These are phyloP conservation scores for Ahaetulla prasina DNA, from an alignment of 2,113 vertebrate genomes.

Conservation along the genomic window DNA sequence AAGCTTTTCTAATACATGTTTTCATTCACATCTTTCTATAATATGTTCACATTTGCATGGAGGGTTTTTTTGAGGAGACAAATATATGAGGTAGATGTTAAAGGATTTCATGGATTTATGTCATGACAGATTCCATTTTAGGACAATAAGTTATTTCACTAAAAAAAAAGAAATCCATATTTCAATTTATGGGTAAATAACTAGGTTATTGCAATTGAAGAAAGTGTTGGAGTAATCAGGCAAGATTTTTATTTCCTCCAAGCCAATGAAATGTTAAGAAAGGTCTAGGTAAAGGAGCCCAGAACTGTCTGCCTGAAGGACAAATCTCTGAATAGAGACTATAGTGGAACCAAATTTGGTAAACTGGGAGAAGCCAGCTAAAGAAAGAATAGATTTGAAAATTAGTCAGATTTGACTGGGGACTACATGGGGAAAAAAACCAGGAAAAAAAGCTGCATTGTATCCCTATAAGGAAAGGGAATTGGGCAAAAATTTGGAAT, in stretches of 20 bases:
- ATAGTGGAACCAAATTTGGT: neutral
- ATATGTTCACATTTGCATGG: neutral
- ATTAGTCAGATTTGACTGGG: neutral
- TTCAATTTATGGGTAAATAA: neutral
- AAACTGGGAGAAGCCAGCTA: neutral
- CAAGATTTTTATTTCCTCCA: neutral
- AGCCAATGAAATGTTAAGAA: neutral
- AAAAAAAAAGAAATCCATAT: neutral
- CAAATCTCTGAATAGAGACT: neutral
- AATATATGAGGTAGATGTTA: neutral
- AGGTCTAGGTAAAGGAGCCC: neutral
- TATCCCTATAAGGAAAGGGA: neutral
- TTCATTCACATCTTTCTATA: neutral
- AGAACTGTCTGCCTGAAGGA: neutral
- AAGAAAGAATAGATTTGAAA: neutral
- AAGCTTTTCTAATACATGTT: neutral
- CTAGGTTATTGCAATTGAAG: neutral
- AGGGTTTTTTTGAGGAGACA: neutral
- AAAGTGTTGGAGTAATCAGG: neutral
- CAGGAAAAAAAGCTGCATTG: neutral
- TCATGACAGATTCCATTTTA: neutral
- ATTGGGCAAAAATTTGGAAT: neutral
- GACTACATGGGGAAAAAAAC: neutral
- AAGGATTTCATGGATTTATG: neutral
- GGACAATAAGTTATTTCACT: neutral